Base-by-base conservation (phyloP, 2,797 vertebrate genomes). In the Brotula barbata region DNA sequence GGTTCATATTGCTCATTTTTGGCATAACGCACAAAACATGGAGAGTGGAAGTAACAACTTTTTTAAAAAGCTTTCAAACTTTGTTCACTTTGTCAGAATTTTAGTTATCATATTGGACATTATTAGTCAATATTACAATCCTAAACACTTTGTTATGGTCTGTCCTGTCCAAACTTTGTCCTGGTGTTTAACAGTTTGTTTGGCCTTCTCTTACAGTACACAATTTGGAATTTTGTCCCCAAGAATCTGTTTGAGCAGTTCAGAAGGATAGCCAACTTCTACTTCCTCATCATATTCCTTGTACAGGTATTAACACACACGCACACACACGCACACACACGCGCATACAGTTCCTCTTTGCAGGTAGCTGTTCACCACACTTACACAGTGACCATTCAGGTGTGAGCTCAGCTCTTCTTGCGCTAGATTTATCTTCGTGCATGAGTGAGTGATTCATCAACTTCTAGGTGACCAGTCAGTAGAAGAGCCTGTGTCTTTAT, bases 241-340 rank as follows among this genome's bases (percentile, higher is more conserved):
- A 99, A 99, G 91, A 99, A 98, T 91, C 90, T 99, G 82, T 99
- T 99, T 78, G 96, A 99, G 77, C 97, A 99, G 83, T 99, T 99
- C 91, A 93, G 97, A 91, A 96, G 97, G 88, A 92, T 99, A 89
- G 97, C 97, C 85, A 99, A 99, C 89, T 99, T 99, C 89, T 99
- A 99, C 85, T 99, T 99, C 85, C 95, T 99, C 82, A 96, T 99
- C 71, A 99, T 99, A 89, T 99, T 99, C 92, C 95, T 99, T 68
- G 97, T 99, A 81, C 97, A 99, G 96, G 96, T 99, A 93, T 93
- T 6, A 11, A 46, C 34, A 56, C 56, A 40, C 51, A 60, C 37
- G 59, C 5, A 58, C 36, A 11, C 62, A 69, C 22, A 20, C 37
- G 22, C 46, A 12, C 37, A 39, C 33, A 45, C 39, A 91, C 25